Percentiles rank a stretch among this genome's conserved stretches.
Evolutionary conservation across 2,113 vertebrate genomes (phyloP).

Genomic region (Ammodytes marinus): DNA sequence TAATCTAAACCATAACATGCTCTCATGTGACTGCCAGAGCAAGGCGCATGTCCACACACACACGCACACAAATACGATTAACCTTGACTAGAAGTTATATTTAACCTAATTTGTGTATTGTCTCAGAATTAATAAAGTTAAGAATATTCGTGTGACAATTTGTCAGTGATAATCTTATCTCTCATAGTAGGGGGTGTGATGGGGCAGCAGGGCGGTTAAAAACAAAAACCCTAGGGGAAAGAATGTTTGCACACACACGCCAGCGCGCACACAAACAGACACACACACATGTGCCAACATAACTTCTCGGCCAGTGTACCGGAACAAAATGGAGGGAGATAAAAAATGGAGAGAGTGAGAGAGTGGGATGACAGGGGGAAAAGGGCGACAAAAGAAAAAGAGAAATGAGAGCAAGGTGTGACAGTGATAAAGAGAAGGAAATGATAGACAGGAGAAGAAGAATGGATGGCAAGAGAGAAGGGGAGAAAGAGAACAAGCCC

Average conservation of each 20-base stretch:
- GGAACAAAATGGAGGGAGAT: slow-evolving; percentile 64
- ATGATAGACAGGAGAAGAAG: neutral
- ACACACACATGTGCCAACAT: slow-evolving; percentile 11
- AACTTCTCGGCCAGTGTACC: slow-evolving; percentile 34
- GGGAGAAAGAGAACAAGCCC: slow-evolving; percentile 24
- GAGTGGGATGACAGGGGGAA: neutral
- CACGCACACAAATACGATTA: neutral
- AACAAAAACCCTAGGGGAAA: slow-evolving; percentile 21
- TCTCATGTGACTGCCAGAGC: slow-evolving; percentile 59
- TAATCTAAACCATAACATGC: slow-evolving; percentile 53
- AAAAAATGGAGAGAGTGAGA: slow-evolving; percentile 6
- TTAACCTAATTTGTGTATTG: neutral
- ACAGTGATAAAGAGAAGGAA: neutral
- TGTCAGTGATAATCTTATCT: neutral
- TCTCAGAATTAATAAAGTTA: too few relatives aligned
- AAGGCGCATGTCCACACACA: slow-evolving; percentile 14
- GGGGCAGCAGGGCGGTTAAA: neutral
- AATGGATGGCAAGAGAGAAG: neutral
- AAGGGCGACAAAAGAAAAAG: neutral
- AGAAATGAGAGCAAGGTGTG: neutral
- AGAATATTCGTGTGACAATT: neutral
- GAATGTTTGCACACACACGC: slow-evolving; percentile 3
- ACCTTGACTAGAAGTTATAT: too few relatives aligned
- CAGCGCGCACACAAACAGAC: slow-evolving; percentile 9
- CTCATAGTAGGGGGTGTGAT: neutral